Percentiles rank a stretch among this genome's conserved stretches.
Conservation (phyloP, 2,888 invertebrate genomes). For the Apotomis capreana region DNA sequence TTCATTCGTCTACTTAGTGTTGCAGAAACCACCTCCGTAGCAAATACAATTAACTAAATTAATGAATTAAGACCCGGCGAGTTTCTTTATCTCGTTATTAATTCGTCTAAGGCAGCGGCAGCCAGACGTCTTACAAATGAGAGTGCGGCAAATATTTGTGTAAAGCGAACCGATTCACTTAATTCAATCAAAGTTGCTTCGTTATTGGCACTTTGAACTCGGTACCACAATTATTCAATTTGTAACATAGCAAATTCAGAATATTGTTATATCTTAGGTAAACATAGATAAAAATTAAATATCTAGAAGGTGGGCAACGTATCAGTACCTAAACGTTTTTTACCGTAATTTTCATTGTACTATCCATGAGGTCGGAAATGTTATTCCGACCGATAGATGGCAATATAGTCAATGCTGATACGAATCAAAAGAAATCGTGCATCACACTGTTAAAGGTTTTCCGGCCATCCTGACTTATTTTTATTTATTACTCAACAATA, state of each 20-base stretch:
- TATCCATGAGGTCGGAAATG: too few relatives aligned
- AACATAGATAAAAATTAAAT: too few relatives aligned
- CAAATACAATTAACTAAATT: slow-evolving; percentile 84
- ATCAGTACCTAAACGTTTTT: too few relatives aligned
- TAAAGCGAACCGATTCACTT: slow-evolving; percentile 49
- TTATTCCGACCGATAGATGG: too few relatives aligned
- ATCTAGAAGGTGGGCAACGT: too few relatives aligned
- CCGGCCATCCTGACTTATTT: too few relatives aligned
- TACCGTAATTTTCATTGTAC: neutral
- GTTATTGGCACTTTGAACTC: slow-evolving; percentile 37
- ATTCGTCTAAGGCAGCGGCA: slow-evolving; percentile 77
- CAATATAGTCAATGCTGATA: too few relatives aligned
- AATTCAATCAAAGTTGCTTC: slow-evolving; percentile 46
- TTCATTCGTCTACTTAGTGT: slow-evolving; percentile 48
- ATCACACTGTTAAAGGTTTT: too few relatives aligned
- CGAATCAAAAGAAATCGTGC: too few relatives aligned
- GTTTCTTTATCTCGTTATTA: slow-evolving; percentile 83
- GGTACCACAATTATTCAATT: slow-evolving; percentile 8
- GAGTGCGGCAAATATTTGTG: slow-evolving; percentile 73
- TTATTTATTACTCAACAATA: too few relatives aligned
- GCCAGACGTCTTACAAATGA: slow-evolving; percentile 79
- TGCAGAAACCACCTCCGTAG: slow-evolving; percentile 74
- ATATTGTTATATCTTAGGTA: neutral
- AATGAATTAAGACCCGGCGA: slow-evolving; percentile 80
- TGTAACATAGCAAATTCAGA: neutral